Percentiles rank a stretch among this genome's conserved stretches.
Conservation (phyloP, 53 echinoderm and acorn worm species). For the Mesocentrotus franciscanus region DNA sequence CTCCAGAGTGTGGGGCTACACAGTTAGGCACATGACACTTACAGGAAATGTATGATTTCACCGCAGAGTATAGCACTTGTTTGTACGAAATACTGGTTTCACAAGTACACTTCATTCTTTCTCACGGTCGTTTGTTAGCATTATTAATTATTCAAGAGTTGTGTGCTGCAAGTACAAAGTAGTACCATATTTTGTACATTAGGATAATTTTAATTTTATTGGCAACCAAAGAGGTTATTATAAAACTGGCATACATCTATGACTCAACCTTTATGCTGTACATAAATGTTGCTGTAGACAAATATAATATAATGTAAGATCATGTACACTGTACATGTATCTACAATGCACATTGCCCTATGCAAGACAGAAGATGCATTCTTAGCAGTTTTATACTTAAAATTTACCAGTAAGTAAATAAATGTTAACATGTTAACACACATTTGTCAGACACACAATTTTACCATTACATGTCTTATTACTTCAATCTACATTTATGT, state of each 20-base stretch:
- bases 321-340: too few relatives aligned
- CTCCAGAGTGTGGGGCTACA: constrained; percentile 21
- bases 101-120: background rate
- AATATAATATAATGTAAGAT: too few relatives aligned
- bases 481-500: too few relatives aligned
- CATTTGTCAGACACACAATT: too few relatives aligned
- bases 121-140: background rate
- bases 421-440: too few relatives aligned
- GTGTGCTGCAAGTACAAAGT: background rate
- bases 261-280: background rate
- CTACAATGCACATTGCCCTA: too few relatives aligned
- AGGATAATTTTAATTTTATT: background rate
- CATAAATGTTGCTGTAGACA: background rate
- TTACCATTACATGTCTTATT: too few relatives aligned
- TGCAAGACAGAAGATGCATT: background rate
- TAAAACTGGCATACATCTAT: background rate
- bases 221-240: background rate
- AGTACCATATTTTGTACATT: background rate
- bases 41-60: constrained; percentile 61
- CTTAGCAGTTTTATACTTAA: too few relatives aligned
- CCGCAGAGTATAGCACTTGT: background rate
- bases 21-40: constrained; percentile 43
- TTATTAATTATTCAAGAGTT: too few relatives aligned
- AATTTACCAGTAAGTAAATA: too few relatives aligned
- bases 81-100: constrained; percentile 5